Conservation (phyloP, 2,113 vertebrate species). For the Australoheros scitulus region DNA sequence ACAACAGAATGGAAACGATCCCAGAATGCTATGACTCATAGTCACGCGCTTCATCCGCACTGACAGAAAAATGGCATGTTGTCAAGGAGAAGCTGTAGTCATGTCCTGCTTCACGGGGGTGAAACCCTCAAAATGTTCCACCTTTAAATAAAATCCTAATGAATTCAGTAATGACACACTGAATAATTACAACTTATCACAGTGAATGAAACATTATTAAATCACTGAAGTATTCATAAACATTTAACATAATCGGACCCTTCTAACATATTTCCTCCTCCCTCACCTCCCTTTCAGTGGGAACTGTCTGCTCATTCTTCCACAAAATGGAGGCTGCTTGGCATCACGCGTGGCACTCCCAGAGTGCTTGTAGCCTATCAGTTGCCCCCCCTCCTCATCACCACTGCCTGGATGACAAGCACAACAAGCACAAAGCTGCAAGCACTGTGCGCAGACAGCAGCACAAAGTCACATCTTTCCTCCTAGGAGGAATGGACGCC, state of each 20-base stretch:
- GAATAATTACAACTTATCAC: background rate
- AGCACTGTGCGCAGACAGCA: slow-evolving; percentile 42
- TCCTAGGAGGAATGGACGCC: slow-evolving; percentile 39
- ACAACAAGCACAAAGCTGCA: slow-evolving; percentile 59
- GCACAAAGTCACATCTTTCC: slow-evolving; percentile 66
- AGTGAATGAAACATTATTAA: background rate
- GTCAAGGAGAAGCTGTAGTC: background rate
- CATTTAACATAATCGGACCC: background rate
- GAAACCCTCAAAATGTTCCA: background rate
- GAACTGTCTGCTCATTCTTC: slow-evolving; percentile 46
- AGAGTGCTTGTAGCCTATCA: slow-evolving; percentile 58
- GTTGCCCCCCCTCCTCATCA: slow-evolving; percentile 45
- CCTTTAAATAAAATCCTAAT: background rate
- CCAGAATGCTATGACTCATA: slow-evolving; percentile 5
- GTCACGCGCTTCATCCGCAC: background rate
- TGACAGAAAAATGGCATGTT: background rate
- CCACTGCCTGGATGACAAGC: slow-evolving; percentile 62
- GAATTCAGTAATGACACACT: background rate
- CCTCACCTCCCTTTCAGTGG: background rate
- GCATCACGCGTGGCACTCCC: slow-evolving; percentile 51
- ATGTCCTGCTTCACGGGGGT: background rate
- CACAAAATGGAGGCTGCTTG: slow-evolving; percentile 74
- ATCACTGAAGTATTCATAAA: background rate
- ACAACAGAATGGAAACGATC: background rate
- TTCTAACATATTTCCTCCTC: background rate